A percentile compares a stretch with the other conserved stretches of the same genome.
Conservation (phyloP, 2,888 invertebrate species). For the Microdon myrmicae region DNA sequence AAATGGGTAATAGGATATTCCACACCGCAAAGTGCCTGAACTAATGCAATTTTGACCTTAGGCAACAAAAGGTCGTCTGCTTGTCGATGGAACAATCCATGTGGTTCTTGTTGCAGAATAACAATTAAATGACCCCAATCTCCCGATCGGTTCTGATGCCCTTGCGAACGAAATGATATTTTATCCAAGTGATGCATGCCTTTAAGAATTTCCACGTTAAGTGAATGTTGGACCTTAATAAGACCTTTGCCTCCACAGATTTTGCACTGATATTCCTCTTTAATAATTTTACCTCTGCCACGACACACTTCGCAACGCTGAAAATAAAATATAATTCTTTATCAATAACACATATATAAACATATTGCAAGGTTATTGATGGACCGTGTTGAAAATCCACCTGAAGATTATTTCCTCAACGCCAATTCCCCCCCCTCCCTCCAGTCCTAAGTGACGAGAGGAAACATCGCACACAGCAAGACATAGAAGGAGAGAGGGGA, state of each 20-base stretch:
- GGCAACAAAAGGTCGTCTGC: slow-evolving; percentile 78
- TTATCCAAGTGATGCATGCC: slow-evolving; percentile 90
- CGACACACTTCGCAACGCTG: slow-evolving; percentile 72
- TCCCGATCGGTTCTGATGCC: slow-evolving; percentile 88
- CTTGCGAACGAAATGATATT: slow-evolving; percentile 87
- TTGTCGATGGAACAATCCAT: slow-evolving; percentile 81
- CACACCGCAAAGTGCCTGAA: slow-evolving; percentile 93
- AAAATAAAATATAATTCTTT: too few species aligned
- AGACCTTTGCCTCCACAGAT: slow-evolving; percentile 87
- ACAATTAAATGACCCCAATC: slow-evolving; percentile 92
- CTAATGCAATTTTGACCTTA: slow-evolving; percentile 79
- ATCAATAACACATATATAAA: too few species aligned
- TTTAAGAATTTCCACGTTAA: slow-evolving; percentile 89
- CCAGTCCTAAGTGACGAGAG: too few species aligned
- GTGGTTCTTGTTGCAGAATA: slow-evolving; percentile 82
- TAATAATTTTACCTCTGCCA: slow-evolving; percentile 78
- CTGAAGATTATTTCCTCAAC: too few species aligned
- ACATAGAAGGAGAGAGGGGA: too few species aligned
- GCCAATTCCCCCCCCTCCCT: too few species aligned
- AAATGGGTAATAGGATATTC: slow-evolving; percentile 85
- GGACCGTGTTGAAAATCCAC: too few species aligned
- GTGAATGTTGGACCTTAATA: slow-evolving; percentile 81
- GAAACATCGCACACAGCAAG: too few species aligned
- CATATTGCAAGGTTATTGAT: too few species aligned
- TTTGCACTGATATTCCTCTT: slow-evolving; percentile 84